Base-by-base conservation (phyloP, 2,113 vertebrate genomes). In the Gallinago media region DNA sequence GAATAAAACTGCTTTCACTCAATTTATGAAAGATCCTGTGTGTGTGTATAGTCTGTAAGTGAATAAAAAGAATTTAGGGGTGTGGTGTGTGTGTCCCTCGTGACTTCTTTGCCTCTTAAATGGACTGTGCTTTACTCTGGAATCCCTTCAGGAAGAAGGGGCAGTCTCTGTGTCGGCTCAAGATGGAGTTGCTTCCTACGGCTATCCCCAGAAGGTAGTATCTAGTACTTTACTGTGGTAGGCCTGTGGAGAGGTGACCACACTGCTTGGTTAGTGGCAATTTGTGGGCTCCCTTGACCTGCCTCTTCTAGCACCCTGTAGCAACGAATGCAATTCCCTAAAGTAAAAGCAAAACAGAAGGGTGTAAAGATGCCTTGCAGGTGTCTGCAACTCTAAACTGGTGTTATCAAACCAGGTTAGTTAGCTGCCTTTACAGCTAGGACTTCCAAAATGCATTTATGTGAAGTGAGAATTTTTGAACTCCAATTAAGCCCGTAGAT, bases 161-260 rank as follows among this genome's bases (percentile, higher is more conserved):
- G 87, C 97, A 36, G 83, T 95, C 20, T 70, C 96, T 47, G 85
- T 98, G 27, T 98, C 98, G 12, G 85, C 97, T 86, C 98, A 97
- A 72, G 98, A 99, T 77, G 97, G 97, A 63, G 91, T 98, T 78
- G 96, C 97, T 91, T 98, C 97, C 88, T 99, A 98, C 97, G 98
- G 82, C 97, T 99, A 98, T 94, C 96, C 98, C 9, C 99, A 99
- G 81, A 99, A 99, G 99, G 99, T 98, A 98, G 90, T 77, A 26
- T 58, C 88, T 40, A 12, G 52, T 70, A 12, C 13, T 47, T 89
- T 4, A 22, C 4, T 54, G 31, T 67, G n/a, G 59, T 58, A 40
- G 42, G 26, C 29, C 44, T 74, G 21, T 34, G 63, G 29, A 56
- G 38, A 59, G 19, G 15, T 71, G 19, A 38, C 36, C 0, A 0